Base-by-base conservation (phyloP, 2,797 vertebrate genomes). In the Alfaro cultratus region DNA sequence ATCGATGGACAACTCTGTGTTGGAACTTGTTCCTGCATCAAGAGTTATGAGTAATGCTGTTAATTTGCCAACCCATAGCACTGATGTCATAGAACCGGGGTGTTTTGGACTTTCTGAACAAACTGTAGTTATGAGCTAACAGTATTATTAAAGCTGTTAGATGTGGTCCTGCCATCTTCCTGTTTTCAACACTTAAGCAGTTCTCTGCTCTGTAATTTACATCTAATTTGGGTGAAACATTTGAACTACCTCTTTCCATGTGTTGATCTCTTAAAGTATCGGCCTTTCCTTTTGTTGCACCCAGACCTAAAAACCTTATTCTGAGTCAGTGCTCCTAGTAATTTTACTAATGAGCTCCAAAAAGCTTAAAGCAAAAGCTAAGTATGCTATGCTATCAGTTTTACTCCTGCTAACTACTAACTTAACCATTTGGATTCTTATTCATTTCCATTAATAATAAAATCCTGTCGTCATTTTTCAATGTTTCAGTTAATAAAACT, bases 141-240 rank as follows among this genome's bases (percentile, higher is more conserved):
- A 39, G 53, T 45, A 13, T 71, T 72, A 46, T 46, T 43, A 51
- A 29, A 18, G 39, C 67, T 78, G n/a, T 45, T 29, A 60, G 68
- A 72, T 78, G 68, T 73, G 71, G 36, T 83, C 7, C 55, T 16
- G 16, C 11, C 13, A 15, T 71, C 8, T 64, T 39, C 73, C 53
- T 76, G 36, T 21, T 75, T 45, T 75, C 67, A 64, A 29, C 70
- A 70, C 46, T 55, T 74, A 26, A 62, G 34, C 15, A 36, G 8
- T 12, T 70, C 55, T 46, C 45, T 73, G 41, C 73, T 76, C 55
- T 76, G 29, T 73, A 76, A 53, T 67, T 79, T 47, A 36, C 74
- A 67, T 76, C 43, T 71, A 68, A 82, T 75, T 74, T 73, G 74
- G 75, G 62, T 83, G 74, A 72, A 60, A 78, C 36, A 43, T 83